A percentile compares a stretch with the other conserved stretches of the same genome.
phyloP scores from a whole-genome alignment of 2,888 invertebrate species.

The Nephrotoma appendiculata region DNA sequence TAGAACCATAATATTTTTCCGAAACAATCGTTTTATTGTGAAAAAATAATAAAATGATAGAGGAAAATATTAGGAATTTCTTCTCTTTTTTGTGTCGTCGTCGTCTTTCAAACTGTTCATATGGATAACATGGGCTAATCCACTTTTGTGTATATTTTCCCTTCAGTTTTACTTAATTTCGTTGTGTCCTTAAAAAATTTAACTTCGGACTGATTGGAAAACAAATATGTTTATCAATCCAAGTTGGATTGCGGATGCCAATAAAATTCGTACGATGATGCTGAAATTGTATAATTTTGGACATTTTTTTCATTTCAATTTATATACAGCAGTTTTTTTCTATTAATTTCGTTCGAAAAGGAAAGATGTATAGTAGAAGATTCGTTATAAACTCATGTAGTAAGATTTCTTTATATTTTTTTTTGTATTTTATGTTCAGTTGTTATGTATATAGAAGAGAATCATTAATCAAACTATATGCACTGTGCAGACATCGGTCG shows the following conservation, averaged over 20 bases:
- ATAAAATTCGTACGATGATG: neutral
- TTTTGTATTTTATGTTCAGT: neutral
- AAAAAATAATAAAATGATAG: neutral
- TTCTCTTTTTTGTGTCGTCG: neutral
- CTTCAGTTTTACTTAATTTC: neutral
- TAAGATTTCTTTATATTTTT: neutral
- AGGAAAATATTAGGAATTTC: neutral
- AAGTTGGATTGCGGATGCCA: neutral
- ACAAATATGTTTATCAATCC: neutral
- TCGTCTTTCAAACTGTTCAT: neutral
- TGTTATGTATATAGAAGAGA: neutral
- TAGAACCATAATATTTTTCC: neutral
- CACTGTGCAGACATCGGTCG: neutral
- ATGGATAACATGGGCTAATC: neutral
- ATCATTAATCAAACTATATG: neutral
- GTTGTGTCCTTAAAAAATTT: too few relatives aligned
- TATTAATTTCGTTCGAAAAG: neutral
- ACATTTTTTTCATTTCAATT: neutral
- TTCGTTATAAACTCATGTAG: neutral
- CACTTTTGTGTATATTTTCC: neutral
- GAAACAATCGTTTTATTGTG: neutral
- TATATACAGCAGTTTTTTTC: neutral
- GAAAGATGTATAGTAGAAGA: neutral
- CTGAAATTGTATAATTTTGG: neutral
- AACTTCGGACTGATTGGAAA: neutral